Evolutionary conservation across 2,113 vertebrate genomes (phyloP).

Genomic region (Stigmatopora nigra): DNA sequence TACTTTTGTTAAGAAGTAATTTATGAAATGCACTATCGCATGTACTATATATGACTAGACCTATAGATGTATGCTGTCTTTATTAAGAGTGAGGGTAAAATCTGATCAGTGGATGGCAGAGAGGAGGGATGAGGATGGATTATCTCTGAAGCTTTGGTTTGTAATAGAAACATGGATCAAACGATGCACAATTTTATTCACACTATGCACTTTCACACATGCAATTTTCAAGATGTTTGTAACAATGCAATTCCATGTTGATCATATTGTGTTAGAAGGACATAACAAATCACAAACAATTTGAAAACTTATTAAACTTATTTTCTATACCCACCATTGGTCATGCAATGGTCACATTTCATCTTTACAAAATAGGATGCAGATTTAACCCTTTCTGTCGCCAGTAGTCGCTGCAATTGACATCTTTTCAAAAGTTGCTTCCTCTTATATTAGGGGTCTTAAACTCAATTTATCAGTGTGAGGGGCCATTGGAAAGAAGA

Average conservation of each 20-base stretch:
- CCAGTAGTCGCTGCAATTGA: too few species aligned
- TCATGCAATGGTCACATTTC: not conserved
- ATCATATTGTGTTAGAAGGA: too few species aligned
- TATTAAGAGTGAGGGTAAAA: slow-evolving; percentile 8
- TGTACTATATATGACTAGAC: not conserved
- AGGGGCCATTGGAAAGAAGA: too few species aligned
- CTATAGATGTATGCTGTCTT: not conserved
- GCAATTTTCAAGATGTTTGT: not conserved
- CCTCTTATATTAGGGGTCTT: too few species aligned
- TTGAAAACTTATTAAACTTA: not conserved
- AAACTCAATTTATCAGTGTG: too few species aligned
- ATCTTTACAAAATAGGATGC: not conserved
- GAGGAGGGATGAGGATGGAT: slow-evolving; percentile 45
- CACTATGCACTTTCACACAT: slow-evolving; percentile 2
- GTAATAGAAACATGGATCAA: slow-evolving; percentile 50
- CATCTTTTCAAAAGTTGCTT: too few species aligned
- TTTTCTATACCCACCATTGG: not conserved
- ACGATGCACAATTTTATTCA: slow-evolving; percentile 28
- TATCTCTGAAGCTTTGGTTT: slow-evolving; percentile 54
- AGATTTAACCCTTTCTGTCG: too few species aligned
- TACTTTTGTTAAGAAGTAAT: not conserved
- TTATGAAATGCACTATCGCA: not conserved
- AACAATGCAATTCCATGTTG: not conserved
- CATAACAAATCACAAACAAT: not conserved
- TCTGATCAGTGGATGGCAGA: slow-evolving; percentile 19